phyloP scores from a whole-genome alignment of 2,888 invertebrate genomes.

The Callinectes sapidus region DNA sequence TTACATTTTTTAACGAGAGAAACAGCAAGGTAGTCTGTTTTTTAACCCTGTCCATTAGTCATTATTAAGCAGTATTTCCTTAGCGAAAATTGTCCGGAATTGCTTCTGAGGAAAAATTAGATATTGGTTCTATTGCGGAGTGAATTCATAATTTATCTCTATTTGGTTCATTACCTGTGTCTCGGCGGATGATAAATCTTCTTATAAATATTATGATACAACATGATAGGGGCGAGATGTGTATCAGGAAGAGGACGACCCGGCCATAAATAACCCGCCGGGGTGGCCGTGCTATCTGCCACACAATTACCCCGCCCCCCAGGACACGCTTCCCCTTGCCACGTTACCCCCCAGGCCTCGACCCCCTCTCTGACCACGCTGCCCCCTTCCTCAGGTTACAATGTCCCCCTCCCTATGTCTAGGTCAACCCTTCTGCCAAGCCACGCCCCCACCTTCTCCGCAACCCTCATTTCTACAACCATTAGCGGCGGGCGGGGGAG shows the following conservation, averaged over 20 bases:
- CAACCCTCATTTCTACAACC: constrained; percentile 6
- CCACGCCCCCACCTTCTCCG: not conserved
- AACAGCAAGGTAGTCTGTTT: constrained; percentile 20
- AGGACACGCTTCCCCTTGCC: not conserved
- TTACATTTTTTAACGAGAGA: constrained; percentile 15
- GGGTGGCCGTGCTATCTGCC: constrained; percentile 31
- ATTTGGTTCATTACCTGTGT: constrained; percentile 37
- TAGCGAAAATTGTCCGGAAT: constrained; percentile 11
- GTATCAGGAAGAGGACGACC: constrained; percentile 25
- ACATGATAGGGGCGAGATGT: constrained; percentile 34
- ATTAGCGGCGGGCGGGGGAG: constrained; percentile 6
- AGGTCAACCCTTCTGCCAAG: not conserved
- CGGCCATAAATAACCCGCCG: constrained; percentile 30
- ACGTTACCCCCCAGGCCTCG: not conserved
- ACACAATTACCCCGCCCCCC: constrained; percentile 22
- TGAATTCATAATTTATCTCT: constrained; percentile 20
- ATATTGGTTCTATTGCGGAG: constrained; percentile 21
- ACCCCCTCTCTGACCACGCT: not conserved
- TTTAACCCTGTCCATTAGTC: constrained; percentile 10
- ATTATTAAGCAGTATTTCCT: constrained; percentile 23
- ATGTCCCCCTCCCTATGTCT: not conserved
- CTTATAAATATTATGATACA: constrained; percentile 39
- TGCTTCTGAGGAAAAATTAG: constrained; percentile 17
- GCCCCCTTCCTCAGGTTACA: not conserved
- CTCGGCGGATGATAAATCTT: constrained; percentile 20